phyloP scores from a whole-genome alignment of 2,888 invertebrate genomes.

The Epinotia ramella region DNA sequence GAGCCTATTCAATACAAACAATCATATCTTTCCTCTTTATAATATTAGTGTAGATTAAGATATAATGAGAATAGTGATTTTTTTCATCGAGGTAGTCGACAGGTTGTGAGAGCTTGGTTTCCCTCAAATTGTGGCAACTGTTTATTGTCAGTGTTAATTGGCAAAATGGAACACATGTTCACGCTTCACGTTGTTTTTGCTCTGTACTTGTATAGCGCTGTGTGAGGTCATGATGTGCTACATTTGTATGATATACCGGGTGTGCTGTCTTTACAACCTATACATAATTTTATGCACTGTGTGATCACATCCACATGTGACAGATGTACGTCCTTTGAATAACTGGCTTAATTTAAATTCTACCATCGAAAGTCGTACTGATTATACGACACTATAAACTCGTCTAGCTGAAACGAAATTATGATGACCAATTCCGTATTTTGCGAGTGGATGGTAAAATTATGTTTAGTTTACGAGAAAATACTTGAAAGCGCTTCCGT shows the following conservation, averaged over 20 bases:
- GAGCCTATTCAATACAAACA: no score
- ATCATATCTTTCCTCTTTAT: no score
- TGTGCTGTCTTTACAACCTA: no score
- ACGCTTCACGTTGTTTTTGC: background rate
- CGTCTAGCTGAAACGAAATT: constrained; percentile 5
- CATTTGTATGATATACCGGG: background rate
- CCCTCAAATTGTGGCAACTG: background rate
- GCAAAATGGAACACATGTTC: constrained; percentile 10
- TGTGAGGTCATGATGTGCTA: background rate
- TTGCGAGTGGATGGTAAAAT: constrained; percentile 5
- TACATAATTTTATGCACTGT: no score
- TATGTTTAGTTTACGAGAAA: constrained; percentile 39
- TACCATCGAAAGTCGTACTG: background rate
- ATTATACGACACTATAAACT: background rate
- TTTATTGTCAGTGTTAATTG: constrained; percentile 4
- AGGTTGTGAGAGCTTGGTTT: background rate
- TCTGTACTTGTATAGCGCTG: background rate
- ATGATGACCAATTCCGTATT: constrained; percentile 1
- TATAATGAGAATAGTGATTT: background rate
- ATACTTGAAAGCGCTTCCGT: constrained; percentile 41
- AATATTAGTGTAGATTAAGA: background rate
- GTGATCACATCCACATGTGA: no score
- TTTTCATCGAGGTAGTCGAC: background rate
- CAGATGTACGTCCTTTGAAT: no score
- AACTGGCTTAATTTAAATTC: background rate